A percentile compares a stretch with the other conserved stretches of the same genome.
phyloP scores from a whole-genome alignment of 2,888 invertebrate genomes.

The Drosophila nigricruria region DNA sequence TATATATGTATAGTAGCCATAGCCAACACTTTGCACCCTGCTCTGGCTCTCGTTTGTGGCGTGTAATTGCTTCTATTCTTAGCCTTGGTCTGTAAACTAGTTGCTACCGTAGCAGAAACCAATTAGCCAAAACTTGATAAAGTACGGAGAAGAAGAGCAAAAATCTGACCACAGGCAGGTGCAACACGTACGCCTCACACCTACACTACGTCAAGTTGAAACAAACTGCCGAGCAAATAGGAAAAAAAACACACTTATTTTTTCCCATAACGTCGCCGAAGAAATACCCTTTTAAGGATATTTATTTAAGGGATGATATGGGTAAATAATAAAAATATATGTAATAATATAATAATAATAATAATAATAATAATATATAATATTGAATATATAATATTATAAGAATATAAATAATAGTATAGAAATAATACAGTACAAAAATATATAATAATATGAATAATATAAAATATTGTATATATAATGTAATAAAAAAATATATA shows the following conservation, averaged over 20 bases:
- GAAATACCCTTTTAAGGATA: neutral
- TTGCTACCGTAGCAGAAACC: neutral
- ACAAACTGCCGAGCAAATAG: neutral
- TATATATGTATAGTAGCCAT: neutral
- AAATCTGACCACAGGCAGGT: slow-evolving; percentile 6
- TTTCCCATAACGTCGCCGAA: neutral
- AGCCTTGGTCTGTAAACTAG: neutral
- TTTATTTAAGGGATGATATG: neutral
- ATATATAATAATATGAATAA: too few species aligned
- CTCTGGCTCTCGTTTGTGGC: neutral
- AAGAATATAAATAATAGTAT: too few species aligned
- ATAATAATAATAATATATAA: too few species aligned
- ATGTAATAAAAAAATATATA: neutral
- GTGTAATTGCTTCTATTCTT: slow-evolving; percentile 7
- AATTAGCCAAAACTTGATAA: slow-evolving; percentile 13
- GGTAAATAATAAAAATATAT: neutral
- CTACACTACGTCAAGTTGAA: neutral
- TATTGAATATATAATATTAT: too few species aligned
- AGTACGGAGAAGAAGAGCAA: neutral
- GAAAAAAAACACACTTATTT: neutral
- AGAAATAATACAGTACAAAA: neutral
- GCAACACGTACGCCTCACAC: slow-evolving; percentile 6
- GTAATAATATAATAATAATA: too few species aligned
- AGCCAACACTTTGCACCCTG: neutral
- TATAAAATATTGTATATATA: too few species aligned